These are phyloP conservation scores for Mya arenaria DNA, from an alignment of 1,140 invertebrate genomes.

Conservation along the genomic window DNA sequence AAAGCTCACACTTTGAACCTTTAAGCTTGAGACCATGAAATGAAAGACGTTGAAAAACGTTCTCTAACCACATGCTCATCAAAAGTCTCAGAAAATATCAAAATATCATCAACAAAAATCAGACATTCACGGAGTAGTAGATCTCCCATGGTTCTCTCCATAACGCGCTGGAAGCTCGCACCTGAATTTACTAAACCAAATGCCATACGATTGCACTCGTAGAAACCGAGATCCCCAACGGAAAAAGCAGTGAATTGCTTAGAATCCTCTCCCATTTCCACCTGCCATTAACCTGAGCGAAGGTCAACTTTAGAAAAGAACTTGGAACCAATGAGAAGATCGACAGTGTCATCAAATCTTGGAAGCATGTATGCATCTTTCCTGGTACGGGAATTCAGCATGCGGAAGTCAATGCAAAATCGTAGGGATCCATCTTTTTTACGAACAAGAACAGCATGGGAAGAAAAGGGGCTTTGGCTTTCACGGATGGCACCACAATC, in stretches of 20 bases:
- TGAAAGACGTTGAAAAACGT: not conserved
- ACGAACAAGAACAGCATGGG: conserved; percentile 4
- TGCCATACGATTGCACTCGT: conserved; percentile 22
- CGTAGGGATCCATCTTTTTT: conserved; percentile 14
- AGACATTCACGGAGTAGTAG: conserved; percentile 26
- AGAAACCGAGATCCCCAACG: conserved; percentile 20
- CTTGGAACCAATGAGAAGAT: conserved; percentile 16
- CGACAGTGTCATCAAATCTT: conserved; percentile 20
- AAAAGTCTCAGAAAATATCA: not conserved
- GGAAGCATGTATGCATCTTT: not conserved
- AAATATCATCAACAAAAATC: conserved; percentile 14
- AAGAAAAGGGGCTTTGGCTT: conserved; percentile 5
- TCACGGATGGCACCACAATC: not conserved
- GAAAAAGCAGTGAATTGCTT: conserved; percentile 74
- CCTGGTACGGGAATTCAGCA: not conserved
- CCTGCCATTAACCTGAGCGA: not conserved
- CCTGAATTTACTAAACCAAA: conserved; percentile 5
- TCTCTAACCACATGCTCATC: not conserved
- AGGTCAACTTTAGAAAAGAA: conserved; percentile 7
- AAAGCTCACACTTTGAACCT: conserved; percentile 11
- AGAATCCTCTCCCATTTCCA: not conserved
- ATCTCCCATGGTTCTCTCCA: conserved; percentile 25
- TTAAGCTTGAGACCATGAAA: not conserved
- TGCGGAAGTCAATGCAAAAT: conserved; percentile 22
- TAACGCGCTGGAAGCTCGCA: conserved; percentile 12